A percentile compares a stretch with the other conserved stretches of the same genome.
Conservation (phyloP, 2,888 invertebrate genomes). For the Drosophila phalerata region DNA sequence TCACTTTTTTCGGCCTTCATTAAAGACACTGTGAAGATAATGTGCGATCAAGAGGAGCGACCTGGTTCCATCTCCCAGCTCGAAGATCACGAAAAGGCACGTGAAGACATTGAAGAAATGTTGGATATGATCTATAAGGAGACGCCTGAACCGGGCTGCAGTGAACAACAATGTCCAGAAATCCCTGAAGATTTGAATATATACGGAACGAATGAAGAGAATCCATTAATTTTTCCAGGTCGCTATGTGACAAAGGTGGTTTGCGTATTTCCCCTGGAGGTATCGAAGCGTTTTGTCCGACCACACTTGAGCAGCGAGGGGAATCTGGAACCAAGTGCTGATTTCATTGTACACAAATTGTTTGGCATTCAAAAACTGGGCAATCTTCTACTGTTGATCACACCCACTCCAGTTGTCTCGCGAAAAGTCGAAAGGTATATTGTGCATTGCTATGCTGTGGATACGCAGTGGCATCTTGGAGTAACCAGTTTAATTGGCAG, state of each 20-base stretch:
- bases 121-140: conserved; percentile 15
- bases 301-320: neutral
- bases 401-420: conserved; percentile 16
- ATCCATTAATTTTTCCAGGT: conserved; percentile 7
- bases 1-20: conserved; percentile 1
- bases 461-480: conserved; percentile 32
- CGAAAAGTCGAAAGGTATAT: neutral
- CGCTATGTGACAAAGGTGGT: conserved; percentile 28
- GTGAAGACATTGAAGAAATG: conserved; percentile 21
- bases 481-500: conserved; percentile 22
- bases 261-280: conserved; percentile 19
- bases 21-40: conserved; percentile 1
- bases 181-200: too few species aligned
- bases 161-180: neutral
- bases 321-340: neutral
- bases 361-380: conserved; percentile 2
- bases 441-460: conserved; percentile 35
- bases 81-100: conserved; percentile 10
- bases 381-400: conserved; percentile 29
- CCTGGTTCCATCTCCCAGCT: neutral
- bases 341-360: conserved; percentile 19
- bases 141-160: neutral
- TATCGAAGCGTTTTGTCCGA: conserved; percentile 18
- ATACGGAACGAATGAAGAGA: neutral
- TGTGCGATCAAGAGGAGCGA: conserved; percentile 10